phyloP scores from a whole-genome alignment of 2,888 invertebrate species.

The Ptychoptera contaminata region DNA sequence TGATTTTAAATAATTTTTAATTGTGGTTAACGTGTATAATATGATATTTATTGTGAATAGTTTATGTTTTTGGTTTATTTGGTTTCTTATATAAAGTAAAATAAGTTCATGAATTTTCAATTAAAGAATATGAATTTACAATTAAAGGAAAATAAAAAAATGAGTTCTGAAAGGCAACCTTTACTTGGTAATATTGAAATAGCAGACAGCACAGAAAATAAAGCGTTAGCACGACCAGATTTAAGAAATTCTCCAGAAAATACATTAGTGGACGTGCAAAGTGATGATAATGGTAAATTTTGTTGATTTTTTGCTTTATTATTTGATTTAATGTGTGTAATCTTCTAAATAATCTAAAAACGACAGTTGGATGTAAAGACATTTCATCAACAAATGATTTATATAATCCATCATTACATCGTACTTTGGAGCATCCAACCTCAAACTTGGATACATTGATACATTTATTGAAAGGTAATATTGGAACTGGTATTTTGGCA shows the following conservation, averaged over 20 bases:
- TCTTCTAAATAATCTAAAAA: too few relatives aligned
- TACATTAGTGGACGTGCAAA: slow-evolving; percentile 28
- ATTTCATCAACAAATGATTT: slow-evolving; percentile 17
- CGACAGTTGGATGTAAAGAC: slow-evolving; percentile 10
- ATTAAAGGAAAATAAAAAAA: slow-evolving; percentile 21
- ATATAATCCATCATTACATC: slow-evolving; percentile 47
- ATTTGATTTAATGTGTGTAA: too few relatives aligned
- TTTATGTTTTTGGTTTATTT: too few relatives aligned
- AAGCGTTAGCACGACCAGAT: slow-evolving; percentile 22
- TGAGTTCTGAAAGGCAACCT: slow-evolving; percentile 56
- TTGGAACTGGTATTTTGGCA: slow-evolving; percentile 89
- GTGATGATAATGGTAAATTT: slow-evolving; percentile 22
- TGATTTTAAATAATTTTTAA: too few relatives aligned
- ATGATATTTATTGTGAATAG: too few relatives aligned
- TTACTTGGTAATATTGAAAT: slow-evolving; percentile 26
- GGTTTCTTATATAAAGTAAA: too few relatives aligned
- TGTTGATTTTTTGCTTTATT: too few relatives aligned
- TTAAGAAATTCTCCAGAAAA: slow-evolving; percentile 31
- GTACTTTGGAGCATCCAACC: slow-evolving; percentile 60
- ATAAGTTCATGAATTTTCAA: too few relatives aligned
- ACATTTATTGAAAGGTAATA: slow-evolving; percentile 55
- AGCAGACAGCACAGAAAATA: slow-evolving; percentile 18
- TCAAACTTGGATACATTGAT: slow-evolving; percentile 65
- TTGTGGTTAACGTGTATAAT: too few relatives aligned
- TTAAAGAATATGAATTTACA: background rate